These are phyloP conservation scores for Neotoma lepida DNA, from an alignment of 2,113 vertebrate species.

Conservation along the genomic window DNA sequence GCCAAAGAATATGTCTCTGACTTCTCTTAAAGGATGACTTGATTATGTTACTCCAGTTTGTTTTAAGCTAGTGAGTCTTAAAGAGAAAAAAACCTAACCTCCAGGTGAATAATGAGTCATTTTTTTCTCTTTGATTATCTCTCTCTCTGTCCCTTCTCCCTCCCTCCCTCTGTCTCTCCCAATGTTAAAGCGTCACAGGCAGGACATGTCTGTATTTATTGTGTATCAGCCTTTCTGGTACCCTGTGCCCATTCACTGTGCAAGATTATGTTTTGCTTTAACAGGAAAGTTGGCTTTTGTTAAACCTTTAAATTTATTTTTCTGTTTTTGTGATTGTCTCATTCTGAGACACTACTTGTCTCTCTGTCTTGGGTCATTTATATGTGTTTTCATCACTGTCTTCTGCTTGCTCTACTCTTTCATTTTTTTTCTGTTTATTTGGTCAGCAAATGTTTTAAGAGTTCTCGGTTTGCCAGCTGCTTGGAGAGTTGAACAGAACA, in stretches of 20 bases:
- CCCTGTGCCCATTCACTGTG: neutral
- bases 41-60: neutral
- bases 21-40: neutral
- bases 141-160: neutral
- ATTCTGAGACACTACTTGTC: neutral
- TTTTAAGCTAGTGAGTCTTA: neutral
- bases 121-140: neutral
- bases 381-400: neutral
- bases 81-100: neutral
- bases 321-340: neutral
- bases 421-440: neutral
- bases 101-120: neutral
- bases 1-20: neutral
- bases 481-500: neutral
- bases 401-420: neutral
- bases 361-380: neutral
- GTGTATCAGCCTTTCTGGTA: neutral
- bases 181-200: neutral
- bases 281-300: constrained; percentile 1
- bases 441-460: constrained; percentile 9
- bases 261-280: neutral
- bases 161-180: neutral
- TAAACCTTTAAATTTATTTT: constrained; percentile 2
- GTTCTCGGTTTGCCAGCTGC: neutral
- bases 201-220: neutral